Evolutionary conservation across 2,888 invertebrate species (phyloP), one percentile per base, ranked within the genome.

Genomic region (Orthosia gothica): DNA sequence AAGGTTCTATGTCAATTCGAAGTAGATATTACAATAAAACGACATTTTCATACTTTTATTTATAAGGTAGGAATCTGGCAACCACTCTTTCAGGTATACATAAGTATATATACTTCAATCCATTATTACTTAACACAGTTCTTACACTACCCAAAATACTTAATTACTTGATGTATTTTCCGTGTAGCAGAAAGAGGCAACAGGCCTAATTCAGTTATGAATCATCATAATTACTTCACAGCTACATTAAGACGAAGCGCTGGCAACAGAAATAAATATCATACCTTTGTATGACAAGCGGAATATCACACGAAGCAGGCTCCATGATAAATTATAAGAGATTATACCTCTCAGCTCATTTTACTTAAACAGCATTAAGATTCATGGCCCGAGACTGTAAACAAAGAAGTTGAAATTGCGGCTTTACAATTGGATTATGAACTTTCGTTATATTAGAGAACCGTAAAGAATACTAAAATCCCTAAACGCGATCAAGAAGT

Each of bases 401-500:
- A 91, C 90, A 91, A 90, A 89, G 83, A 91, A 91, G 78, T 90
- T 89, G 77, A 87, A 89, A 92, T 92, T 90, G 89, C 81, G 83
- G 87, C 83, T 87, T 87, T 82, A 80, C 76, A 85, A 71, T 78
- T 67, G 84, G 89, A 88, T 91, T 89, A 89, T 70, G 58, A 87
- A 91, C 79, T 91, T 90, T 70, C 58, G 68, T 82, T 86, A 77
- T 78, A 85, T 83, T 88, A 47, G 63, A 79, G 82, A 76, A 74
- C 66, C 78, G 61, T 71, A 76, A 83, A 75, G 77, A 87, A 85
- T 84, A 74, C 61, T 70, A 81, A 84, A 84, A 79, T 76, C 65
- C 63, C 3, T 58, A n/a, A 72, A 68, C 58, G 32, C 11, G 40
- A 69, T 75, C 66, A 18, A 50, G 18, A 63, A 55, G 20, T 73